phyloP scores from a whole-genome alignment of 2,888 invertebrate species.

The Sphaerophoria rueppellii region DNA sequence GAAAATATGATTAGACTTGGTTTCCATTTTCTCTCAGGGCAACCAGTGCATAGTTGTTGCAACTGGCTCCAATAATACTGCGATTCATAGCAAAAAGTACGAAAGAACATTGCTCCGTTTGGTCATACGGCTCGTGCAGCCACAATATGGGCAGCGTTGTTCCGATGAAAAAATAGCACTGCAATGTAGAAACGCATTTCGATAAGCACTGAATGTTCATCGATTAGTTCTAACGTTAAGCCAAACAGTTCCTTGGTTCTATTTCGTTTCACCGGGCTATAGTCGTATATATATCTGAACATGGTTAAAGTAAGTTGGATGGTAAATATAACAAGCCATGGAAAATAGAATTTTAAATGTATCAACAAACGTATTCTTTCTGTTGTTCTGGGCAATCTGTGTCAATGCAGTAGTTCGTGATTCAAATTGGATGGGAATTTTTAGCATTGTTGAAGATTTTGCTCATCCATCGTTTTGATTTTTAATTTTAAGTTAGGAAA shows the following conservation, averaged over 20 bases:
- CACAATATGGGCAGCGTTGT: constrained; percentile 19
- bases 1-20: constrained; percentile 38
- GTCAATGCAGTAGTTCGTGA: constrained; percentile 69
- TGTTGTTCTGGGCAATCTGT: constrained; percentile 50
- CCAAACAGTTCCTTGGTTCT: constrained; percentile 30
- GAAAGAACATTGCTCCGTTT: constrained; percentile 9
- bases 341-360: constrained; percentile 14
- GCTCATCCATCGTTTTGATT: constrained; percentile 24
- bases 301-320: not conserved
- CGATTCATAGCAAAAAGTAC: constrained; percentile 25
- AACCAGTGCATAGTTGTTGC: constrained; percentile 51
- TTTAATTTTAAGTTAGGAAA: constrained; percentile 21
- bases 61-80: constrained; percentile 23
- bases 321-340: not conserved
- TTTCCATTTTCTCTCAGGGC: constrained; percentile 35
- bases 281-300: not conserved
- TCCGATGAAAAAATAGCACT: constrained; percentile 42
- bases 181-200: constrained; percentile 20
- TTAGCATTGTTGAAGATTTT: constrained; percentile 37
- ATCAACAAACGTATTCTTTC: constrained; percentile 21
- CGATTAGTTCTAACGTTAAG: constrained; percentile 61
- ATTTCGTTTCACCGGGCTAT: constrained; percentile 6
- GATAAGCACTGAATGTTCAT: constrained; percentile 47
- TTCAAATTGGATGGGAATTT: constrained; percentile 43
- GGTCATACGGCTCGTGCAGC: constrained; percentile 7